A percentile compares a stretch with the other conserved stretches of the same genome.
These are phyloP conservation scores for Gephyroberyx darwinii DNA, from an alignment of 2,797 vertebrate genomes.

Conservation along the genomic window DNA sequence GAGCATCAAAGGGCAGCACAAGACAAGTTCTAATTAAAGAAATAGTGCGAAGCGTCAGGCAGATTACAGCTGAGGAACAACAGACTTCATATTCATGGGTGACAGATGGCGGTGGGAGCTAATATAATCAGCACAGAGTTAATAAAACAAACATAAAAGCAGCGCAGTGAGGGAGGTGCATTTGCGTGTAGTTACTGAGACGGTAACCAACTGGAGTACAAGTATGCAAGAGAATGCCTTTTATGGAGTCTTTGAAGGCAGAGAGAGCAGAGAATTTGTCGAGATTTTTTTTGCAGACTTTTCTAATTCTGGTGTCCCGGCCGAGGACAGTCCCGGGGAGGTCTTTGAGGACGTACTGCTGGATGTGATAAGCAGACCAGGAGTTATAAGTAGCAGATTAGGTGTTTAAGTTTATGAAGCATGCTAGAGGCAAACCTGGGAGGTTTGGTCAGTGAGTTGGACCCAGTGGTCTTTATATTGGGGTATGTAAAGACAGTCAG, in stretches of 20 bases:
- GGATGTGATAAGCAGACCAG: no score
- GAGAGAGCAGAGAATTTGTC: constrained; percentile 1
- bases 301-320: constrained; percentile 3
- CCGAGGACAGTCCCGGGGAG: no score
- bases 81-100: constrained; percentile 7
- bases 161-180: not conserved
- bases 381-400: no score
- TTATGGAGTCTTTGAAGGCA: not conserved
- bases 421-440: not conserved
- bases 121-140: constrained; percentile 32
- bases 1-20: no score
- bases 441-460: not conserved
- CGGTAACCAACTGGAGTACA: constrained; percentile 6
- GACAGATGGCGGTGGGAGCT: constrained; percentile 24
- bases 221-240: constrained; percentile 11
- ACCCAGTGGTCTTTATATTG: not conserved
- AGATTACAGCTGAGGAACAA: constrained; percentile 13
- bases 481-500: no score
- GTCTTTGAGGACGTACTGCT: no score
- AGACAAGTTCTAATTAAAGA: no score
- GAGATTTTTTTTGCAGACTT: constrained; percentile 9
- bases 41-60: not conserved
- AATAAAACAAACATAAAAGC: constrained; percentile 38
- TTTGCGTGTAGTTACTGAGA: no score
- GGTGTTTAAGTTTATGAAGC: no score